Conservation (phyloP, 2,888 invertebrate species). For the Merodon equestris region DNA sequence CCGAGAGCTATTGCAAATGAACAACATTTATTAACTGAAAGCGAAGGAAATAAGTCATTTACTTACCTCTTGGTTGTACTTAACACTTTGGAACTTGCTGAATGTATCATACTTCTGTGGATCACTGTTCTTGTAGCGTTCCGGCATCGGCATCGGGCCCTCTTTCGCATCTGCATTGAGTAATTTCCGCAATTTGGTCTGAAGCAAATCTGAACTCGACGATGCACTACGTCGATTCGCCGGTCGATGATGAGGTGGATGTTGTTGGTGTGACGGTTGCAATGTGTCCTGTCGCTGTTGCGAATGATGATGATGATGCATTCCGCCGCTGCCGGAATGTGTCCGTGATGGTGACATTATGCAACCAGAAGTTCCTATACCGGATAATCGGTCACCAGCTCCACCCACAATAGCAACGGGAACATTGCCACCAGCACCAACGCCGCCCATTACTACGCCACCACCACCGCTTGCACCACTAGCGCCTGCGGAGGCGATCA, state of each 20-base stretch:
- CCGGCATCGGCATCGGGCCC: constrained; percentile 74
- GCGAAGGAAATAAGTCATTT: neutral
- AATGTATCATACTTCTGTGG: constrained; percentile 70
- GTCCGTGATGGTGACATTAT: constrained; percentile 78
- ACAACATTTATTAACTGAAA: no score
- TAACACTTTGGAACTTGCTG: constrained; percentile 71
- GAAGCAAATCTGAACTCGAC: constrained; percentile 83
- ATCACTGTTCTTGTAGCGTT: constrained; percentile 68
- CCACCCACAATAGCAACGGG: constrained; percentile 63
- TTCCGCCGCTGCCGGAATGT: constrained; percentile 69
- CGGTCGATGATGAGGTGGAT: constrained; percentile 77
- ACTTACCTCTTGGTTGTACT: constrained; percentile 70
- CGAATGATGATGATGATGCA: constrained; percentile 77
- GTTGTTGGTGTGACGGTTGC: constrained; percentile 63
- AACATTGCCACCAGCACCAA: constrained; percentile 70
- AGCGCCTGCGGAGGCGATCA: constrained; percentile 63
- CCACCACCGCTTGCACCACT: constrained; percentile 66
- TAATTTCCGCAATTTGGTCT: constrained; percentile 88
- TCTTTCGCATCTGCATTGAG: constrained; percentile 81
- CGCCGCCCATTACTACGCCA: constrained; percentile 72
- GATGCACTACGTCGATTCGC: constrained; percentile 78
- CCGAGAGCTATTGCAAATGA: constrained; percentile 68
- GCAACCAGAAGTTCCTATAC: constrained; percentile 56
- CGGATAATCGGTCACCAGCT: constrained; percentile 62
- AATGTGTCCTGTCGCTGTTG: constrained; percentile 68